These are phyloP conservation scores for Philopotamus ludificatus DNA, from an alignment of 1,140 invertebrate species.

Conservation along the genomic window DNA sequence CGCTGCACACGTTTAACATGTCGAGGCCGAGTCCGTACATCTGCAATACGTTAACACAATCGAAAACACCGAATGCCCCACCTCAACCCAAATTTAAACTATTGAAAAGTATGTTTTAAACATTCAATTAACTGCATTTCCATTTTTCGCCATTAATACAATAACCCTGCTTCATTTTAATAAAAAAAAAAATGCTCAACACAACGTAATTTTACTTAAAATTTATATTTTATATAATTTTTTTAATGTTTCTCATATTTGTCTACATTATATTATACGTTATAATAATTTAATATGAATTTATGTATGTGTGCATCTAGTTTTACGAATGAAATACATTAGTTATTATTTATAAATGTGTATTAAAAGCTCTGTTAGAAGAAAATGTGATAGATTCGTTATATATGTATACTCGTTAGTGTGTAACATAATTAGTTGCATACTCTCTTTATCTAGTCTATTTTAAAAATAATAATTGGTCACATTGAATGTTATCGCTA, in stretches of 20 bases:
- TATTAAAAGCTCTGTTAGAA: too few species aligned
- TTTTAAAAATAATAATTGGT: too few species aligned
- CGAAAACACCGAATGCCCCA: conserved; percentile 45
- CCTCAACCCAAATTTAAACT: conserved; percentile 46
- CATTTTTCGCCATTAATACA: neutral
- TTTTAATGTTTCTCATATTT: neutral
- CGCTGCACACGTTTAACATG: conserved; percentile 53
- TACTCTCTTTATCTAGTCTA: too few species aligned
- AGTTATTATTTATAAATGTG: too few species aligned
- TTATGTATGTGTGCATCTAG: too few species aligned
- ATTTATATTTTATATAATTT: neutral
- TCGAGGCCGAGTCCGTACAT: conserved; percentile 53
- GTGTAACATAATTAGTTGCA: too few species aligned
- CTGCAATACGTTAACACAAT: conserved; percentile 49
- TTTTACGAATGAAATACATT: too few species aligned
- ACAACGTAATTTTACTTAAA: neutral
- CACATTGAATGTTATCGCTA: too few species aligned
- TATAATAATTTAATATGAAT: too few species aligned
- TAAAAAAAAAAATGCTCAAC: neutral
- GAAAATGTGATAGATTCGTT: too few species aligned
- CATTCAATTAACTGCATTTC: neutral
- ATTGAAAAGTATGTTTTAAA: neutral
- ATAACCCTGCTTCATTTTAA: neutral
- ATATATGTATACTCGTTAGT: too few species aligned
- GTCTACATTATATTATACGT: neutral